A percentile compares a stretch with the other conserved stretches of the same genome.
These are phyloP conservation scores for Emydocephalus ijimae DNA, from an alignment of 2,113 vertebrate species.

Conservation along the genomic window DNA sequence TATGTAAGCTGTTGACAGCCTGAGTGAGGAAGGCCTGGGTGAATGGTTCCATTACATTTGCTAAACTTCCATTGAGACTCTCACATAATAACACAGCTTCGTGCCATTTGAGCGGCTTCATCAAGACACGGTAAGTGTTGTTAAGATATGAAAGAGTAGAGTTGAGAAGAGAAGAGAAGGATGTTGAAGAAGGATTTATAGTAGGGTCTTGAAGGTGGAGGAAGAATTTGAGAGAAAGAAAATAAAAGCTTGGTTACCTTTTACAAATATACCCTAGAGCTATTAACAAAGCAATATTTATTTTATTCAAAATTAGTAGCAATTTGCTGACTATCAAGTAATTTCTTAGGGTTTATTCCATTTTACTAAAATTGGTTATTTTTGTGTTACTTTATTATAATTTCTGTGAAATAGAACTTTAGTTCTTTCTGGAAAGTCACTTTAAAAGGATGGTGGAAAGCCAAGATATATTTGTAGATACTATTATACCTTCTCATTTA, in stretches of 20 bases:
- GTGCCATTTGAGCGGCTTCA: constrained; percentile 87
- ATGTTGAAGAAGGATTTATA: constrained; percentile 62
- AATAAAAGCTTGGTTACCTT: constrained; percentile 11
- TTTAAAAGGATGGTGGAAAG: neutral
- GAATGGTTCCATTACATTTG: constrained; percentile 75
- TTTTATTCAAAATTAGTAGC: neutral
- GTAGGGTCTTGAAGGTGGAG: constrained; percentile 58
- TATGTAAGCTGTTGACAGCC: constrained; percentile 75
- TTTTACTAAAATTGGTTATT: neutral
- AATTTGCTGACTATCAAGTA: neutral
- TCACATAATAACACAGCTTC: constrained; percentile 89
- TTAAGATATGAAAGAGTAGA: constrained; percentile 81
- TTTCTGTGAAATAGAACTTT: neutral
- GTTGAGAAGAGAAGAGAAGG: constrained; percentile 70
- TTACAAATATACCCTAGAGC: neutral
- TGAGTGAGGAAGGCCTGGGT: constrained; percentile 90
- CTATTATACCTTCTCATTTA: neutral
- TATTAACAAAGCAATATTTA: neutral
- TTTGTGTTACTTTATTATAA: neutral
- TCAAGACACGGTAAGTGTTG: constrained; percentile 83
- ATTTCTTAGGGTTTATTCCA: neutral
- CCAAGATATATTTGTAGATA: neutral
- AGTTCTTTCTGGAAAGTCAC: neutral
- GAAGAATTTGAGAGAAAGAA: neutral
- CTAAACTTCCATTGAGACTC: constrained; percentile 84